A percentile compares a stretch with the other conserved stretches of the same genome.
These are phyloP conservation scores for Apoderus coryli DNA, from an alignment of 2,888 invertebrate species.

Conservation along the genomic window DNA sequence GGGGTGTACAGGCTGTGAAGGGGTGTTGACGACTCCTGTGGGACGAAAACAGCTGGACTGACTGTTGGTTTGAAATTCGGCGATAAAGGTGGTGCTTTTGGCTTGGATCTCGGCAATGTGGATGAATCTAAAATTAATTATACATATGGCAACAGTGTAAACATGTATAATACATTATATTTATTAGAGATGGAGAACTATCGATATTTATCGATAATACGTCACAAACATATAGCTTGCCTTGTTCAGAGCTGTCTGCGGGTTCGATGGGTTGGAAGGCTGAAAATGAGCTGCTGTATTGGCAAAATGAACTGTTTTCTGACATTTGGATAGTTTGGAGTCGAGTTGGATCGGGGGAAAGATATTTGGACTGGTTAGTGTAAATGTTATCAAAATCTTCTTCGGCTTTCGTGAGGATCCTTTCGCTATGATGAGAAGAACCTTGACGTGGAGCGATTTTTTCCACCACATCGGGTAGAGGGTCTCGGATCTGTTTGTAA, in stretches of 20 bases:
- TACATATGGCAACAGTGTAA: too few species aligned
- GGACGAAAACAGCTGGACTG: slow-evolving; percentile 25
- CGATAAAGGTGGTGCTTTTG: slow-evolving; percentile 20
- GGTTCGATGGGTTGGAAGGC: too few species aligned
- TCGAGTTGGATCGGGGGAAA: slow-evolving; percentile 21
- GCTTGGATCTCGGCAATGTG: slow-evolving; percentile 24
- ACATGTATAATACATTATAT: too few species aligned
- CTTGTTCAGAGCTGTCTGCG: too few species aligned
- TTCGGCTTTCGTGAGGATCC: too few species aligned
- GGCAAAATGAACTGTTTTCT: slow-evolving; percentile 31
- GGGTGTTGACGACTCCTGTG: slow-evolving; percentile 24
- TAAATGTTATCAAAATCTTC: slow-evolving; percentile 29
- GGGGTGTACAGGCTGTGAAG: slow-evolving; percentile 18
- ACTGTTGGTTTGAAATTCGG: slow-evolving; percentile 26
- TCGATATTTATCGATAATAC: too few species aligned
- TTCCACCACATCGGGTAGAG: slow-evolving; percentile 26
- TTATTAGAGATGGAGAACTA: too few species aligned
- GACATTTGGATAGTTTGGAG: slow-evolving; percentile 20
- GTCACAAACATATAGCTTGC: too few species aligned
- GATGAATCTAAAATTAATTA: slow-evolving; percentile 23
- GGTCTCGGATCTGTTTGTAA: slow-evolving; percentile 36
- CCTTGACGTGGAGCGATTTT: slow-evolving; percentile 17
- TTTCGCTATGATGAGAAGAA: too few species aligned
- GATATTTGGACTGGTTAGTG: slow-evolving; percentile 29
- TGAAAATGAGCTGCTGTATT: too few species aligned